Evolutionary conservation across 2,888 invertebrate genomes (phyloP).

Genomic region (Dorcus hopei): DNA sequence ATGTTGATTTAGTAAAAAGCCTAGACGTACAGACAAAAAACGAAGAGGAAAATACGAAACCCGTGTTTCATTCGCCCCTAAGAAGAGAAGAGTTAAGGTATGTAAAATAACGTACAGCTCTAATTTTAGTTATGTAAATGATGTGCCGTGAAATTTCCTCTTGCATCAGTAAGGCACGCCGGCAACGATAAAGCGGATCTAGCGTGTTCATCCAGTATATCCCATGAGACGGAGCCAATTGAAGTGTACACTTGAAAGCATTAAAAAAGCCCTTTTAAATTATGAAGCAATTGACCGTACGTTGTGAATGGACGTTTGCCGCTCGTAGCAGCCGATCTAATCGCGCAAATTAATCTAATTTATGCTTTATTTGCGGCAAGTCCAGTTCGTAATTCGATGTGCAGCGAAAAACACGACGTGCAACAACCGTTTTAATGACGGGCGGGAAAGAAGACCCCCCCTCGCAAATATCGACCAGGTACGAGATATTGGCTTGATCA

Average conservation of each 20-base stretch:
- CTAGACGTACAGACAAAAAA: neutral
- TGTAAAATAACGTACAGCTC: neutral
- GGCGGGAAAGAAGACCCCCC: too few species aligned
- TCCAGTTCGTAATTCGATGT: neutral
- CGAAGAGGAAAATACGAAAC: too few species aligned
- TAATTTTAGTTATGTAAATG: conserved; percentile 3
- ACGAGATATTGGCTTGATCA: too few species aligned
- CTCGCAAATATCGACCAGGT: too few species aligned
- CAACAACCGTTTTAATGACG: too few species aligned
- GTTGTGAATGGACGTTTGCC: neutral
- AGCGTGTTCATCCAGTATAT: neutral
- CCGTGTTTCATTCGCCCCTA: neutral
- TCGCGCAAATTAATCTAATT: neutral
- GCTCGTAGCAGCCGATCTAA: neutral
- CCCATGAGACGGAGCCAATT: neutral
- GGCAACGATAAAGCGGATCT: conserved; percentile 1
- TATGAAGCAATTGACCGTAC: neutral
- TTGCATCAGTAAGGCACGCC: conserved; percentile 1
- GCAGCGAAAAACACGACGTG: neutral
- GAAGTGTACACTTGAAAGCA: neutral
- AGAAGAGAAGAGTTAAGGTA: neutral
- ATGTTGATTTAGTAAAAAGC: neutral
- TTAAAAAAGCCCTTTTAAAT: neutral
- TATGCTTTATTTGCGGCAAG: neutral
- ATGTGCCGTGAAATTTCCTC: conserved; percentile 1